Percentiles rank a stretch among this genome's conserved stretches.
phyloP scores from a whole-genome alignment of 2,888 invertebrate species.

The Nemoura dubitans region DNA sequence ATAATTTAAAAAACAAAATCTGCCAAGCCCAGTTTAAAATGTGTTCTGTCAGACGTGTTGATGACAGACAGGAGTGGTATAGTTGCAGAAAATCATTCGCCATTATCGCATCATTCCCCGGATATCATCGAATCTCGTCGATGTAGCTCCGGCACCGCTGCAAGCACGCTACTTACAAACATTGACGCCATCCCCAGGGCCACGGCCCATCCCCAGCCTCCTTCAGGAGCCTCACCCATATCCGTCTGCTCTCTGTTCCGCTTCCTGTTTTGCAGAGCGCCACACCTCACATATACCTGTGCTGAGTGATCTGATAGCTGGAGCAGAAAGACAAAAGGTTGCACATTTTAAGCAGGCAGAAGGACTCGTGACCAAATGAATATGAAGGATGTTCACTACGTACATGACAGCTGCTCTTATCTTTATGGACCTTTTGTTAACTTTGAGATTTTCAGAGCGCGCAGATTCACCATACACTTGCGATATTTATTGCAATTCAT shows the following conservation, averaged over 20 bases:
- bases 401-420: neutral
- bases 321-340: neutral
- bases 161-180: conserved; percentile 47
- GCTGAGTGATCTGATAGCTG: neutral
- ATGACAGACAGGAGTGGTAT: too few species aligned
- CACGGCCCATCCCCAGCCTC: conserved; percentile 46
- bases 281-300: neutral
- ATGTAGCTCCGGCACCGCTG: too few species aligned
- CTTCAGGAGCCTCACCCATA: conserved; percentile 36
- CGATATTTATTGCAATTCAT: neutral
- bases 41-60: too few species aligned
- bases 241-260: neutral
- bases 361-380: neutral
- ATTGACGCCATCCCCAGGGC: conserved; percentile 41
- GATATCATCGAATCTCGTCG: too few species aligned
- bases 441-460: neutral
- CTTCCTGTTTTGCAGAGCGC: neutral
- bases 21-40: too few species aligned
- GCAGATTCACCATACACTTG: neutral
- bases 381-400: neutral
- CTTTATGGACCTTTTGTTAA: neutral
- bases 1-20: too few species aligned
- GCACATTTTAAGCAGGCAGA: neutral
- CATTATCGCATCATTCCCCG: too few species aligned
- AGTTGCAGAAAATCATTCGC: too few species aligned